phyloP scores from a whole-genome alignment of 2,113 vertebrate species.

The Ophthalmolycus amberensis region DNA sequence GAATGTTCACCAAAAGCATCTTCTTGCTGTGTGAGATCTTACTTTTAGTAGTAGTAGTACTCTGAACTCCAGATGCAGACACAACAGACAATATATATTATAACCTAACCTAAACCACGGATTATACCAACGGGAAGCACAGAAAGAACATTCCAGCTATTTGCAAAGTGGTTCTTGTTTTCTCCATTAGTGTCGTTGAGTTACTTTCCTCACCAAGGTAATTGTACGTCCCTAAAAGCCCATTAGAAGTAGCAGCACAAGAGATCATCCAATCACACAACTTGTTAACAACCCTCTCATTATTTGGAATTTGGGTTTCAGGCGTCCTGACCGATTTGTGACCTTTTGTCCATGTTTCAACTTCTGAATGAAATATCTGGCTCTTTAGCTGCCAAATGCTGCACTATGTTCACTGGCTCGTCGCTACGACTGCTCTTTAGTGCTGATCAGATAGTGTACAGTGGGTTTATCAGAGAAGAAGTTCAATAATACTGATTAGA shows the following conservation, averaged over 20 bases:
- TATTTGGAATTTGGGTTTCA: not conserved
- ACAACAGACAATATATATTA: not conserved
- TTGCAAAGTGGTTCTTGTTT: not conserved
- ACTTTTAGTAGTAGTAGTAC: not conserved
- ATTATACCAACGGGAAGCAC: not conserved
- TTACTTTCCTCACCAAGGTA: not conserved
- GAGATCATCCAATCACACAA: not conserved
- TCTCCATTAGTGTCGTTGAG: not conserved
- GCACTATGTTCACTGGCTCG: not conserved
- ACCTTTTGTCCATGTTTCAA: not conserved
- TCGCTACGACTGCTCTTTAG: not conserved
- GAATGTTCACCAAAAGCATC: conserved; percentile 23
- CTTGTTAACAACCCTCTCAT: not conserved
- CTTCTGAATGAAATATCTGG: not conserved
- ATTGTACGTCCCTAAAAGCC: not conserved
- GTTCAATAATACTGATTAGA: not conserved
- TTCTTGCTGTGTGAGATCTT: conserved; percentile 3
- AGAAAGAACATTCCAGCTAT: not conserved
- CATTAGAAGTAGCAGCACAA: not conserved
- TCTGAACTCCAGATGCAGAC: not conserved
- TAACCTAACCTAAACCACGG: not conserved
- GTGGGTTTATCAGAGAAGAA: not conserved
- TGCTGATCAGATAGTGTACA: not conserved
- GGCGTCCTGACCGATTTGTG: not conserved
- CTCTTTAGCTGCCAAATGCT: not conserved